Conservation (phyloP, 2,888 invertebrate genomes). For the Tenthredo scrophulariae region DNA sequence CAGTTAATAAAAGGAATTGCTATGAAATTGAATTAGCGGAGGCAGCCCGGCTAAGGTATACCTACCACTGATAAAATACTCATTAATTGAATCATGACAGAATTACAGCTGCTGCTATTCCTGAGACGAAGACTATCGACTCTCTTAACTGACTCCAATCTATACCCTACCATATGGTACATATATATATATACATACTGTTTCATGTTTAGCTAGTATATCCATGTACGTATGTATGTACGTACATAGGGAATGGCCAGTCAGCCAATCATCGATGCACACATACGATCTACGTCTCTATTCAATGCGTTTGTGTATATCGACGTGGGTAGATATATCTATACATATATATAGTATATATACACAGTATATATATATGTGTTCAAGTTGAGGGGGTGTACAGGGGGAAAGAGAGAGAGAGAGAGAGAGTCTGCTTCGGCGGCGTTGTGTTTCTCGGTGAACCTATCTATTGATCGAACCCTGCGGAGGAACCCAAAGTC, state of each 20-base stretch:
- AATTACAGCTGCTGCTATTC: constrained; percentile 14
- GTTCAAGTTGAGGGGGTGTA: constrained; percentile 20
- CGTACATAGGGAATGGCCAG: constrained; percentile 36
- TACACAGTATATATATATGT: not conserved
- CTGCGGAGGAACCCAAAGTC: constrained; percentile 73
- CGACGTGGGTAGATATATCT: constrained; percentile 4
- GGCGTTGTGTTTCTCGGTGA: constrained; percentile 72
- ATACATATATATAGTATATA: not conserved
- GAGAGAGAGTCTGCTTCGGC: constrained; percentile 55
- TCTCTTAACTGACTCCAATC: constrained; percentile 23
- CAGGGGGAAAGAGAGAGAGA: constrained; percentile 7
- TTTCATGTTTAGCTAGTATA: not conserved
- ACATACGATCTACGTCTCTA: not conserved
- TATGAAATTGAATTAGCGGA: constrained; percentile 40
- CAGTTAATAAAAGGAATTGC: constrained; percentile 25
- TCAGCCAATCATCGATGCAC: constrained; percentile 44
- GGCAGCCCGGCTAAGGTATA: not conserved
- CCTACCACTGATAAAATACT: constrained; percentile 3
- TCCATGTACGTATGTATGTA: not conserved
- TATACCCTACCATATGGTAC: not conserved
- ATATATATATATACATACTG: not conserved
- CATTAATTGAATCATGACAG: constrained; percentile 49
- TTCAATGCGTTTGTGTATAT: constrained; percentile 1
- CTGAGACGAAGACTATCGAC: constrained; percentile 12
- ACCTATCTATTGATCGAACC: constrained; percentile 75